phyloP scores from a whole-genome alignment of 2,888 invertebrate species.

The Acronicta leporina region DNA sequence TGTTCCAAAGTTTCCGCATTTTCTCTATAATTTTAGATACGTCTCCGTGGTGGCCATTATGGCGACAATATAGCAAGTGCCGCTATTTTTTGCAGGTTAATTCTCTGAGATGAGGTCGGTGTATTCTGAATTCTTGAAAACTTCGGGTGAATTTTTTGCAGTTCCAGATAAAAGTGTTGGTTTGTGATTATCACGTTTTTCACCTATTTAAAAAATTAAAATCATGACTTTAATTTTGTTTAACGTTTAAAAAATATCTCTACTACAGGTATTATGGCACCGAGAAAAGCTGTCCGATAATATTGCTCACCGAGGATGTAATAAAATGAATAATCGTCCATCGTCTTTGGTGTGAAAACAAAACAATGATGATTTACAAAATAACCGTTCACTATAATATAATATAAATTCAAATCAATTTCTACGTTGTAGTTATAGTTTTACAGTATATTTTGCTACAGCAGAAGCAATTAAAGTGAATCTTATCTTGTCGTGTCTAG shows the following conservation, averaged over 20 bases:
- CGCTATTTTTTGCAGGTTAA: constrained; percentile 12
- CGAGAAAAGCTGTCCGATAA: neutral
- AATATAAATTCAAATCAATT: constrained; percentile 6
- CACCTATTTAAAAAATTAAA: neutral
- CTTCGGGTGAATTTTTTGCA: neutral
- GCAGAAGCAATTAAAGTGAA: constrained; percentile 23
- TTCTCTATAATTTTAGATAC: neutral
- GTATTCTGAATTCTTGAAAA: neutral
- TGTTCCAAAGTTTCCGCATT: neutral
- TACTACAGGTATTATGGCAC: neutral
- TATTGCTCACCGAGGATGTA: constrained; percentile 4
- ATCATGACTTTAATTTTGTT: neutral
- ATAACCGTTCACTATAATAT: constrained; percentile 4
- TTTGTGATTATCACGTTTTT: constrained; percentile 5
- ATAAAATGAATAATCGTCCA: constrained; percentile 21
- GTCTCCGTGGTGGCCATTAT: neutral
- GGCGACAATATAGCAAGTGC: neutral
- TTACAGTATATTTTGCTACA: constrained; percentile 27
- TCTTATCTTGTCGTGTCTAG: constrained; percentile 47
- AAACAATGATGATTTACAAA: constrained; percentile 25
- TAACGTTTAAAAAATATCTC: neutral
- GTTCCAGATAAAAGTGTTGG: neutral
- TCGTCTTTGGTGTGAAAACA: constrained; percentile 34
- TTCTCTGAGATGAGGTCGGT: neutral
- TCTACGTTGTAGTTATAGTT: neutral